Base-by-base conservation (phyloP, 2,888 invertebrate genomes). In the Trissonchulus sp. region DNA sequence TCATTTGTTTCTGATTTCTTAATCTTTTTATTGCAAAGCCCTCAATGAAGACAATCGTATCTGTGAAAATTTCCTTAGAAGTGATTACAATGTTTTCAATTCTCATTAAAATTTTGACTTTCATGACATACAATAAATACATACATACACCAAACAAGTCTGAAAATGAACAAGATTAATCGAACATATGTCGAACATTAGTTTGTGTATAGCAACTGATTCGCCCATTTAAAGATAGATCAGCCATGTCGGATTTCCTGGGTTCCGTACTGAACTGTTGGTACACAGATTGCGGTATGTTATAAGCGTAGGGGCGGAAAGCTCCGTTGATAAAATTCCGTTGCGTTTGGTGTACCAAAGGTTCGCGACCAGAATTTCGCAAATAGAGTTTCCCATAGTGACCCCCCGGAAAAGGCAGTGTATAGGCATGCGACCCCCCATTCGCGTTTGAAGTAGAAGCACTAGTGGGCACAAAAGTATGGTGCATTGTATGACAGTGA, bases 151-250 rank as follows among this genome's bases (percentile, higher is more conserved):
- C n/a, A n/a, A n/a, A n/a, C n/a, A n/a, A n/a, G n/a, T n/a, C n/a
- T n/a, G n/a, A n/a, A n/a, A n/a, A n/a, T n/a, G n/a, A n/a, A n/a
- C n/a, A n/a, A n/a, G n/a, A n/a, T n/a, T n/a, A n/a, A n/a, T 69
- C 2, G 36, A 71, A 74, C 38, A 60, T 3, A 71, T 74, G 74
- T 31, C 74, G 8, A n/a, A 74, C 37, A 62, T 71, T 73, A 2
- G 74, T 74, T 38, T 74, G 74, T 62, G 74, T 15, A 35, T 48
- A 74, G 35, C 68, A 15, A 23, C 23, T 23, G 23, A 48, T 48
- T 23, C 23, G 8, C 23, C 48, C 48, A 48, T 48, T 8, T 15
- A 15, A 15, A 8, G 48, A 48, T n/a, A n/a, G n/a, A n/a, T n/a
- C n/a, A 15, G 8, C 48, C 48, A 23, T 8, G 48, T 48, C 8